A percentile compares a stretch with the other conserved stretches of the same genome.
phyloP scores from a whole-genome alignment of 1,140 invertebrate species.

The Listronotus bonariensis region DNA sequence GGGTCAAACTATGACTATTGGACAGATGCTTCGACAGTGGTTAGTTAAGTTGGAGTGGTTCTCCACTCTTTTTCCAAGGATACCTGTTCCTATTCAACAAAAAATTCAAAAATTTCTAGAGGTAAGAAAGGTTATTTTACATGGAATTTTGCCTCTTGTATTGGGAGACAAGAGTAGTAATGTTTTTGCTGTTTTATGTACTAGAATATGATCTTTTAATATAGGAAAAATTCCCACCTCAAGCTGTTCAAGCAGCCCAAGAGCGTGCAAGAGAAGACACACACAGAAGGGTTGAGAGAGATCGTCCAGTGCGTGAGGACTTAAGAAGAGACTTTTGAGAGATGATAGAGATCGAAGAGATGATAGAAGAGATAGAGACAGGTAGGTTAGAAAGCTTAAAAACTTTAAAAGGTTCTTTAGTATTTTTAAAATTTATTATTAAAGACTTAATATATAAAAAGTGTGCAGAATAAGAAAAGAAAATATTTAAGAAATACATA shows the following conservation, averaged over 20 bases:
- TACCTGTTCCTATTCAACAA: conserved; percentile 98
- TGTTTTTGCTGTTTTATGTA: no score
- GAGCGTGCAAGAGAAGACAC: conserved; percentile 56
- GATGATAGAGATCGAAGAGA: conserved; percentile 41
- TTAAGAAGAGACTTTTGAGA: conserved; percentile 44
- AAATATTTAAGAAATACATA: no score
- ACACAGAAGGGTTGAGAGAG: conserved; percentile 29
- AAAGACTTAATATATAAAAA: no score
- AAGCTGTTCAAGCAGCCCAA: conserved; percentile 48
- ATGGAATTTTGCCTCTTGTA: not conserved
- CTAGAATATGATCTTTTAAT: not conserved
- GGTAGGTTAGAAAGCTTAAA: conserved; percentile 14
- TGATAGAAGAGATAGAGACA: conserved; percentile 35
- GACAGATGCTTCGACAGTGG: conserved; percentile 91
- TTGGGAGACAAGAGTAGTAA: no score
- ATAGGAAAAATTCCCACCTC: conserved; percentile 48
- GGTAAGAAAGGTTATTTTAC: conserved; percentile 54
- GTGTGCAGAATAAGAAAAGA: no score
- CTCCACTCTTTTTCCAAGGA: conserved; percentile 96
- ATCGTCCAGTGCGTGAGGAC: conserved; percentile 41
- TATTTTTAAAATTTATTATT: no score
- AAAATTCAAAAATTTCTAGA: conserved; percentile 77
- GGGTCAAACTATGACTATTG: conserved; percentile 92
- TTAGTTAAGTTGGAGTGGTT: conserved; percentile 97
- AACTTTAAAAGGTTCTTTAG: no score